Evolutionary conservation across 2,888 invertebrate species (phyloP).

Genomic region (Imbricaverruca yamaguchii): DNA sequence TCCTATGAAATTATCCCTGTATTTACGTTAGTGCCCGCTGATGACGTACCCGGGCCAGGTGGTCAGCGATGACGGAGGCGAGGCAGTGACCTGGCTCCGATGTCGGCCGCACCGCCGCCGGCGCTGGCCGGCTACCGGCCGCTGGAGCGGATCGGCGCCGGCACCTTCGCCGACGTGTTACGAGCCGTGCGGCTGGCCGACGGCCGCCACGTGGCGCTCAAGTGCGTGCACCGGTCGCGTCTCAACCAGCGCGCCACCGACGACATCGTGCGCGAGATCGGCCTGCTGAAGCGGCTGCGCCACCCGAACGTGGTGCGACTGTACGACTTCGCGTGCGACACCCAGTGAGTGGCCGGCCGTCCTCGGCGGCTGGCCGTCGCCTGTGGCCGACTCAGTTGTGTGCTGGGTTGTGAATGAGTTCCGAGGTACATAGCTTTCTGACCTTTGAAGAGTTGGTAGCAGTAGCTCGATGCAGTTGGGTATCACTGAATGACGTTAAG

Average conservation of each 20-base stretch:
- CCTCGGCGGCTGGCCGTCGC: background rate
- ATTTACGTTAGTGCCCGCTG: too few relatives aligned
- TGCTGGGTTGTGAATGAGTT: too few relatives aligned
- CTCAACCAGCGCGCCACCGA: conserved; percentile 65
- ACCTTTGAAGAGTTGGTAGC: too few relatives aligned
- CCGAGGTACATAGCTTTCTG: too few relatives aligned
- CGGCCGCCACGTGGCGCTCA: conserved; percentile 65
- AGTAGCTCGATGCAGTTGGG: too few relatives aligned
- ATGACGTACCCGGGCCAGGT: too few relatives aligned
- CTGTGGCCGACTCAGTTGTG: too few relatives aligned
- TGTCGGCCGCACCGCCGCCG: conserved; percentile 63
- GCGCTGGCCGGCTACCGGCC: conserved; percentile 60
- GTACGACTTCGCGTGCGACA: conserved; percentile 71
- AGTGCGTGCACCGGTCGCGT: conserved; percentile 65
- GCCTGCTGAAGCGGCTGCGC: conserved; percentile 63
- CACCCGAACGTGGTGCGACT: conserved; percentile 75
- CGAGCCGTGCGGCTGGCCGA: conserved; percentile 64
- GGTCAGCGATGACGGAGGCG: too few relatives aligned
- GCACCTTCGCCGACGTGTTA: conserved; percentile 76
- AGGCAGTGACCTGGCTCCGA: conserved; percentile 49
- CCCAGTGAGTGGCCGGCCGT: conserved; percentile 35
- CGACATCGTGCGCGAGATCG: conserved; percentile 73
- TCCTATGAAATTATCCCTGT: too few relatives aligned
- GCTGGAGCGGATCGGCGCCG: conserved; percentile 66
- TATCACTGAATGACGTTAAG: too few relatives aligned